Percentiles rank a stretch among this genome's conserved stretches.
phyloP scores from a whole-genome alignment of 2,888 invertebrate genomes.

The Zhuqinia jingwanae region DNA sequence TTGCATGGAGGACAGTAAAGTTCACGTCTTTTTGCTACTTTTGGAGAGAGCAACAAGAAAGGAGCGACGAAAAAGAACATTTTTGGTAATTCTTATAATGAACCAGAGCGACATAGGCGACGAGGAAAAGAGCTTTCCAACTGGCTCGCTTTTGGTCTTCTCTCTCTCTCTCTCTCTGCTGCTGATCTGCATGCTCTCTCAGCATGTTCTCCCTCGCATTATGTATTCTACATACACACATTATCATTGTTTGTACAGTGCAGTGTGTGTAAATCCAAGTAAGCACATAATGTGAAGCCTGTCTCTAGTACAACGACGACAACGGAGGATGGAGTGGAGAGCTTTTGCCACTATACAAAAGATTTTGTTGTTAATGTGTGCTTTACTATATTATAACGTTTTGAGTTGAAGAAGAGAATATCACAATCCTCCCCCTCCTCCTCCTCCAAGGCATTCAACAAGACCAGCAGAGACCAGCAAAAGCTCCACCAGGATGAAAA shows the following conservation, averaged over 20 bases:
- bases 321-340: too few species aligned
- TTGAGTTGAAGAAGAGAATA: neutral
- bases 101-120: neutral
- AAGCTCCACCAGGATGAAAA: constrained; percentile 44
- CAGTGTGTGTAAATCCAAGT: constrained; percentile 33
- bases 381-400: constrained; percentile 26
- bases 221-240: constrained; percentile 26
- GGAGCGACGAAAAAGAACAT: neutral
- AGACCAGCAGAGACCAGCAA: neutral
- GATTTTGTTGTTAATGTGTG: constrained; percentile 43
- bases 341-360: constrained; percentile 49
- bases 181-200: too few species aligned
- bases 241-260: constrained; percentile 44
- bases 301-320: neutral
- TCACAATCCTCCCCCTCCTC: too few species aligned
- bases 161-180: neutral
- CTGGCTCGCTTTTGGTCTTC: constrained; percentile 17
- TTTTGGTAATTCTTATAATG: constrained; percentile 37
- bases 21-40: constrained; percentile 1
- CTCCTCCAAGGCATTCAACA: constrained; percentile 16
- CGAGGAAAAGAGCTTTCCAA: neutral
- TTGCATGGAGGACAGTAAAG: neutral
- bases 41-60: constrained; percentile 6
- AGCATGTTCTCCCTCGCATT: neutral
- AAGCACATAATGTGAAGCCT: neutral